Percentiles rank a stretch among this genome's conserved stretches.
Conservation (phyloP, 2,888 invertebrate species). For the Dendrolimus pini region DNA sequence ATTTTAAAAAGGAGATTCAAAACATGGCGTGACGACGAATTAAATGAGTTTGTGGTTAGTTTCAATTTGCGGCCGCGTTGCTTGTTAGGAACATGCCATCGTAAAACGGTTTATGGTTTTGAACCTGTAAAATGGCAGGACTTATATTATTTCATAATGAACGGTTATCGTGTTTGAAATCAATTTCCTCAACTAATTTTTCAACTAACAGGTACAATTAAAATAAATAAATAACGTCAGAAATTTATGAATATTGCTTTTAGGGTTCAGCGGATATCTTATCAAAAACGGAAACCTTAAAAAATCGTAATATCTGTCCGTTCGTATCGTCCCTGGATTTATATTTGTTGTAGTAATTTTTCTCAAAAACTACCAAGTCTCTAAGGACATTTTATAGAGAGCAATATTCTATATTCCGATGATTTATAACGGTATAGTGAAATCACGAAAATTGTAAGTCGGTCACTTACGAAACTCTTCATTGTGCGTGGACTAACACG, state of each 20-base stretch:
- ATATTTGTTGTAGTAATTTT: too few relatives aligned
- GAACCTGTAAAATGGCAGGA: conserved; percentile 31
- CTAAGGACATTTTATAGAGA: too few relatives aligned
- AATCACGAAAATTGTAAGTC: too few relatives aligned
- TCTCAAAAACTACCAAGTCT: too few relatives aligned
- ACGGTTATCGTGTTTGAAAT: conserved; percentile 1
- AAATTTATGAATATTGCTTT: neutral
- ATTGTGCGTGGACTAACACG: too few relatives aligned
- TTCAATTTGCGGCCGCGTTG: conserved; percentile 55
- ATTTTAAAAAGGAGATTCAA: conserved; percentile 20
- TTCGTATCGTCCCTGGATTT: too few relatives aligned
- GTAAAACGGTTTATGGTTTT: conserved; percentile 39
- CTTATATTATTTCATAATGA: conserved; percentile 6
- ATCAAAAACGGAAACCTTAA: too few relatives aligned
- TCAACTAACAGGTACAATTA: neutral
- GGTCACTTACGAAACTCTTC: too few relatives aligned
- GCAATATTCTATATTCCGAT: too few relatives aligned
- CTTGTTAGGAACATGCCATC: conserved; percentile 46
- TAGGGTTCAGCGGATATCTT: too few relatives aligned
- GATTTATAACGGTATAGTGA: too few relatives aligned
- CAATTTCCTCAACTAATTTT: conserved; percentile 3
- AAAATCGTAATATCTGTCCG: too few relatives aligned
- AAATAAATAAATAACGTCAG: neutral
- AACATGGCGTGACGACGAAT: conserved; percentile 52
- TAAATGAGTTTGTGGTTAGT: conserved; percentile 53